Conservation (phyloP, 2,888 invertebrate species). For the Acanthosepion esculentum region DNA sequence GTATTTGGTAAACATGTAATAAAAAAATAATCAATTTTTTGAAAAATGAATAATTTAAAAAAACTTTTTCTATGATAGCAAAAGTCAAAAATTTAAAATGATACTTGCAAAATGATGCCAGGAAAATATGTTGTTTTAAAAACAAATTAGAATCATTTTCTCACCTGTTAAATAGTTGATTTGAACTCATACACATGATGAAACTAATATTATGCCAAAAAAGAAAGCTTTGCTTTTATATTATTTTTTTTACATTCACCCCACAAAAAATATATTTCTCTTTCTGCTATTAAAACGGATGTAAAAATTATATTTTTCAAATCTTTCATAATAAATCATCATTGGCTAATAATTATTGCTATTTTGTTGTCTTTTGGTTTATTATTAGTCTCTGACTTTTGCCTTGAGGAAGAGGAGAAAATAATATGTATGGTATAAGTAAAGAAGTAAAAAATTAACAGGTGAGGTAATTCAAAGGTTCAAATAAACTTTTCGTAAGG, state of each 20-base stretch:
- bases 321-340: background rate
- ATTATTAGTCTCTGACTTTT: background rate
- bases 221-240: background rate
- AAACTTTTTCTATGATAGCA: background rate
- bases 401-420: background rate
- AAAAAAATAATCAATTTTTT: too few relatives aligned
- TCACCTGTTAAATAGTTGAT: background rate
- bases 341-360: background rate
- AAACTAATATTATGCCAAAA: background rate
- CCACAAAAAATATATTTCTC: background rate
- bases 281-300: background rate
- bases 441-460: too few relatives aligned
- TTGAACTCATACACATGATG: background rate
- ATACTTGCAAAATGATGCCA: background rate
- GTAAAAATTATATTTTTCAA: slow-evolving; percentile 33
- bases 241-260: background rate
- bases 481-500: too few relatives aligned
- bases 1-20: too few relatives aligned
- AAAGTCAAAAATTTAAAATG: background rate
- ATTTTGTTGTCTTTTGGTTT: background rate
- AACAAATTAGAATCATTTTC: background rate
- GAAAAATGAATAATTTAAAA: too few relatives aligned
- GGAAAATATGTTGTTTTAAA: background rate
- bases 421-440: background rate
- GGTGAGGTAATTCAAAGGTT: too few relatives aligned